Evolutionary conservation across 2,888 invertebrate species (phyloP).

Genomic region (Xylota sylvarum): DNA sequence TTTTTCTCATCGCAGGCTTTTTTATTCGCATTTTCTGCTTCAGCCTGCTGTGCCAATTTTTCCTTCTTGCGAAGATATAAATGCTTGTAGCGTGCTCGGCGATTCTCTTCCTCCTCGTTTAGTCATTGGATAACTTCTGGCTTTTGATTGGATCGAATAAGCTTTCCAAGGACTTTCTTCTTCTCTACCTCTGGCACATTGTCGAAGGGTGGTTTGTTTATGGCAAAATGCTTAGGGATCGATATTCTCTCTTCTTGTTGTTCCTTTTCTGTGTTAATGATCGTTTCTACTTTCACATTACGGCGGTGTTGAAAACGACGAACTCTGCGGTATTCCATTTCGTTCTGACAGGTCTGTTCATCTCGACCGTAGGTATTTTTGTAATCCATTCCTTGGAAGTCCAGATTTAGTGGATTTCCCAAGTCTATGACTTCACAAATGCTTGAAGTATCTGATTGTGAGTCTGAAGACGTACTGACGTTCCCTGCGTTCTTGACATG

Average conservation of each 20-base stretch:
- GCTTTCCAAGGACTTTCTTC: slow-evolving; percentile 74
- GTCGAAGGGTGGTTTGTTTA: slow-evolving; percentile 18
- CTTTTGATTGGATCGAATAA: slow-evolving; percentile 81
- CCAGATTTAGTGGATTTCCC: slow-evolving; percentile 82
- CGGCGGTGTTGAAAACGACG: slow-evolving; percentile 81
- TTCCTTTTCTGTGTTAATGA: slow-evolving; percentile 79
- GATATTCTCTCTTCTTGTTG: slow-evolving; percentile 79
- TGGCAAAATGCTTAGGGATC: slow-evolving; percentile 78
- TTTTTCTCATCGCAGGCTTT: slow-evolving; percentile 41
- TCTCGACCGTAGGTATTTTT: slow-evolving; percentile 82
- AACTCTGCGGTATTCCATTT: slow-evolving; percentile 81
- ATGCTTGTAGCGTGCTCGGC: slow-evolving; percentile 81
- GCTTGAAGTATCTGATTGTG: slow-evolving; percentile 80
- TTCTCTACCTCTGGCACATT: not conserved
- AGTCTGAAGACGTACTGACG: slow-evolving; percentile 79
- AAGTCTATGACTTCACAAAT: slow-evolving; percentile 83
- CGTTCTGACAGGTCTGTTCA: slow-evolving; percentile 82
- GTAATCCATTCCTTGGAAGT: slow-evolving; percentile 84
- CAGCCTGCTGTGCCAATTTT: slow-evolving; percentile 33
- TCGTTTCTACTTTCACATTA: slow-evolving; percentile 78
- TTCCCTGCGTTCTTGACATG: slow-evolving; percentile 82
- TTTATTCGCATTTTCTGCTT: slow-evolving; percentile 55
- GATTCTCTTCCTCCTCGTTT: slow-evolving; percentile 77
- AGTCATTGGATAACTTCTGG: slow-evolving; percentile 79
- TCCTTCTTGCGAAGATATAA: slow-evolving; percentile 80